A percentile compares a stretch with the other conserved stretches of the same genome.
Conservation (phyloP, 2,113 vertebrate species). For the Anser cygnoides region DNA sequence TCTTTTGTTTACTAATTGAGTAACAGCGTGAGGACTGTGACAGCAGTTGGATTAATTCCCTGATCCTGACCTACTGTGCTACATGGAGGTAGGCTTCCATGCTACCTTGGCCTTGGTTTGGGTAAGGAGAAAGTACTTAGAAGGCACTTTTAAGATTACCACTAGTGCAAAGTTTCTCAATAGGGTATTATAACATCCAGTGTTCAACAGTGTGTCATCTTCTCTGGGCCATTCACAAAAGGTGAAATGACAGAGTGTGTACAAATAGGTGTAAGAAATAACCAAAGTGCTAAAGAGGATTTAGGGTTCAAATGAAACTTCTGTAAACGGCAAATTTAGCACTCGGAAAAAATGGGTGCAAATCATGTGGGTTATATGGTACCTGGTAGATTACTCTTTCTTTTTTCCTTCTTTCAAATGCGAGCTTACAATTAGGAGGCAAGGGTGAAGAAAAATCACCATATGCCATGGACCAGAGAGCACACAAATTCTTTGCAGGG, state of each 20-base stretch:
- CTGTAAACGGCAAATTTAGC: not conserved
- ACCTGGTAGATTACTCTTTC: not conserved
- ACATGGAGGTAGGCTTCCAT: not conserved
- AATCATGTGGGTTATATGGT: not conserved
- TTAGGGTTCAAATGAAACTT: not conserved
- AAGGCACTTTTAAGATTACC: not conserved
- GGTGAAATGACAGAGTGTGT: not conserved
- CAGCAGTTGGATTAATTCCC: not conserved
- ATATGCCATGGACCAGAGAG: not conserved
- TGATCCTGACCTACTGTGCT: not conserved
- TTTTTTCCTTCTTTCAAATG: not conserved
- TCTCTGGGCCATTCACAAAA: not conserved
- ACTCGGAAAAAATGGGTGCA: not conserved
- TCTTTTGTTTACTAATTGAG: not conserved
- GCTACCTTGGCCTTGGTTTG: not conserved
- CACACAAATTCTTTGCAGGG: not conserved
- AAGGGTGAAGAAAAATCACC: not conserved
- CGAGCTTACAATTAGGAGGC: not conserved
- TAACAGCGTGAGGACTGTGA: not conserved
- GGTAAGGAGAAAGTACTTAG: not conserved
- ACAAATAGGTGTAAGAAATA: not conserved
- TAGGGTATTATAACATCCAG: not conserved
- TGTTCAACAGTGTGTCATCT: not conserved
- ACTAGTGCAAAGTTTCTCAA: not conserved
- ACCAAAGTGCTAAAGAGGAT: not conserved